phyloP scores from a whole-genome alignment of 2,113 vertebrate species.

The Coturnix japonica region DNA sequence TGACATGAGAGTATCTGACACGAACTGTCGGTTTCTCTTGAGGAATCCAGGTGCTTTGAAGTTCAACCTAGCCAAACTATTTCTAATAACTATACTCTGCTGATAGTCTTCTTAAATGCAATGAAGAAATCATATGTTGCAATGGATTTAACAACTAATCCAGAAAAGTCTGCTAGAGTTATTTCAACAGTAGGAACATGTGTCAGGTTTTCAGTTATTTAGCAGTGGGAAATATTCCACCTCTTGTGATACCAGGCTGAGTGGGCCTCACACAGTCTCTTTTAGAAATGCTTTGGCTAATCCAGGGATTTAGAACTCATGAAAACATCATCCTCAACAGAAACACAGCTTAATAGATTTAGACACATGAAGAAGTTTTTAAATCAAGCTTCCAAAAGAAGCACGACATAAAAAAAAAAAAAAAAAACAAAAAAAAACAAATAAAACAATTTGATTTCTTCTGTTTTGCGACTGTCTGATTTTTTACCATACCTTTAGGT shows the following conservation, averaged over 20 bases:
- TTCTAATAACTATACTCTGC: neutral
- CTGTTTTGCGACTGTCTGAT: neutral
- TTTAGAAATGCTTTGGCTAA: constrained; percentile 29
- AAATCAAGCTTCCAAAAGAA: neutral
- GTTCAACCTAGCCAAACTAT: neutral
- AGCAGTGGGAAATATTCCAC: neutral
- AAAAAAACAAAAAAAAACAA: neutral
- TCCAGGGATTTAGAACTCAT: neutral
- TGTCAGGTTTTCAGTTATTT: neutral
- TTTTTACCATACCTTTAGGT: neutral
- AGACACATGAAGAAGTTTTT: neutral
- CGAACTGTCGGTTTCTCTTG: neutral
- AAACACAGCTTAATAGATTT: neutral
- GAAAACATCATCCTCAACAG: neutral
- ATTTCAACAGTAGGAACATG: neutral
- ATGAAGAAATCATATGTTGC: neutral
- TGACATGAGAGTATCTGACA: rapidly evolving
- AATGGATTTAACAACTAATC: neutral
- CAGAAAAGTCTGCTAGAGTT: neutral
- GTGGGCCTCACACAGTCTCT: neutral
- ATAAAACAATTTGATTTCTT: neutral
- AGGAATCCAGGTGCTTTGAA: neutral
- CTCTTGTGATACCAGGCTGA: neutral
- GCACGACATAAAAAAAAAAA: neutral
- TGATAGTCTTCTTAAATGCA: neutral